Evolutionary conservation across 2,888 invertebrate species (phyloP).

Genomic region (Drosophila atripex): DNA sequence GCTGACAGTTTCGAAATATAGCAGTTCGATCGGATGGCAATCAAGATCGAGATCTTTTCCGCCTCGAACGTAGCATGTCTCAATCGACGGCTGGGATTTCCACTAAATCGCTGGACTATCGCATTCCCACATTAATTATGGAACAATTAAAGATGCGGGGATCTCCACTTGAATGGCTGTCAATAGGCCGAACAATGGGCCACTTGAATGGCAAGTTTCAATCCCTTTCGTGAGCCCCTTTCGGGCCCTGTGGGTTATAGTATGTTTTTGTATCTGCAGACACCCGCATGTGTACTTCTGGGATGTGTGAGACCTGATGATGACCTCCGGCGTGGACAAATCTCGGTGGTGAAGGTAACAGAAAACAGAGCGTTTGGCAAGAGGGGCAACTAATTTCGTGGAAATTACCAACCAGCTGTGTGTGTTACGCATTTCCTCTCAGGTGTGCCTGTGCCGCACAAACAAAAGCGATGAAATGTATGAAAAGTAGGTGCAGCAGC

Average conservation of each 20-base stretch:
- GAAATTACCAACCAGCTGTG: constrained; percentile 54
- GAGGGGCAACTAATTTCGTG: constrained; percentile 63
- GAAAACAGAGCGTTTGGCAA: constrained; percentile 38
- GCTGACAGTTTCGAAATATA: constrained; percentile 60
- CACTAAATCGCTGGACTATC: constrained; percentile 40
- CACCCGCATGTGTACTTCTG: constrained; percentile 30
- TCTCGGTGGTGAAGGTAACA: constrained; percentile 43
- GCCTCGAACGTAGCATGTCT: constrained; percentile 50
- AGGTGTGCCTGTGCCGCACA: constrained; percentile 59
- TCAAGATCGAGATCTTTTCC: constrained; percentile 22
- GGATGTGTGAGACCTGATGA: constrained; percentile 42
- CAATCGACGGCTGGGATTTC: constrained; percentile 64
- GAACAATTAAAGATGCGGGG: constrained; percentile 70
- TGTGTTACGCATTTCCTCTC: constrained; percentile 75
- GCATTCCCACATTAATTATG: constrained; percentile 76
- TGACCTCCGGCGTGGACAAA: constrained; percentile 74
- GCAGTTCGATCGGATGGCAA: constrained; percentile 45
- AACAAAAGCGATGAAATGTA: constrained; percentile 74
- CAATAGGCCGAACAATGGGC: constrained; percentile 65
- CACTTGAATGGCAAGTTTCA: constrained; percentile 52
- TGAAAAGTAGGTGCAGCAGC: constrained; percentile 57
- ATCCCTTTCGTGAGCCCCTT: constrained; percentile 41
- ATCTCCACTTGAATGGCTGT: constrained; percentile 72
- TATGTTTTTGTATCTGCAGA: constrained; percentile 5
- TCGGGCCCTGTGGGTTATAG: not conserved